These are phyloP conservation scores for Peromyscus nudipes DNA, from an alignment of 2,797 vertebrate species.

Conservation along the genomic window DNA sequence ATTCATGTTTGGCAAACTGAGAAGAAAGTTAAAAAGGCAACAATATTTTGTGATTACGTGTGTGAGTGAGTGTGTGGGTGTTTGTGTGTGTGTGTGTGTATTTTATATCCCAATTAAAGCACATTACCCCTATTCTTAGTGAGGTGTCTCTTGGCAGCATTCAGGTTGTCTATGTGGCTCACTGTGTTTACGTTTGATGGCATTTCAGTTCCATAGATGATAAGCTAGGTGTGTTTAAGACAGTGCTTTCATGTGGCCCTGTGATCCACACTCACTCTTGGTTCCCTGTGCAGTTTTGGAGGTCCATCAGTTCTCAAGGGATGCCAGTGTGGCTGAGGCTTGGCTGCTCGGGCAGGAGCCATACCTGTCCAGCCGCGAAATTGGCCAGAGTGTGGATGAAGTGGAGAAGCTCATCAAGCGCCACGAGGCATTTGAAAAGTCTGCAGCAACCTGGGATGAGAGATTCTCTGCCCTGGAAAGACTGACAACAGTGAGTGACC, in stretches of 20 bases:
- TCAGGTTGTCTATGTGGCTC: background rate
- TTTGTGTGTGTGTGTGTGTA: background rate
- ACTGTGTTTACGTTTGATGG: background rate
- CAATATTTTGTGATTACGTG: background rate
- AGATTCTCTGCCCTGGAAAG: slow-evolving; percentile 96
- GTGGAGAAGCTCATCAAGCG: slow-evolving; percentile 98
- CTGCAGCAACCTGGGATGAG: slow-evolving; percentile 97
- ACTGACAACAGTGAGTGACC: slow-evolving; percentile 93
- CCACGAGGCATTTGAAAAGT: slow-evolving; percentile 98
- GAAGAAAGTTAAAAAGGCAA: background rate
- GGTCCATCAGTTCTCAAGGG: slow-evolving; percentile 97
- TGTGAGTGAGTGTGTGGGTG: background rate
- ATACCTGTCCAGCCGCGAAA: slow-evolving; percentile 95
- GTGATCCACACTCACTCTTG: background rate
- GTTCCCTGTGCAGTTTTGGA: slow-evolving; percentile 92
- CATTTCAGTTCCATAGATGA: background rate
- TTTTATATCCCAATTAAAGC: background rate
- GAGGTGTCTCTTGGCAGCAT: background rate
- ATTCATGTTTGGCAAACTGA: background rate
- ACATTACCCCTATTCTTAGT: background rate
- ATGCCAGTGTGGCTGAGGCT: slow-evolving; percentile 96
- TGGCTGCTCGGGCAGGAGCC: slow-evolving; percentile 98
- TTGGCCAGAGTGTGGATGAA: slow-evolving; percentile 96
- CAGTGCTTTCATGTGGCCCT: background rate
- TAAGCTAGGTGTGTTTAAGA: background rate